Base-by-base conservation (phyloP, 2,113 vertebrate genomes). In the Manacus vitellinus region DNA sequence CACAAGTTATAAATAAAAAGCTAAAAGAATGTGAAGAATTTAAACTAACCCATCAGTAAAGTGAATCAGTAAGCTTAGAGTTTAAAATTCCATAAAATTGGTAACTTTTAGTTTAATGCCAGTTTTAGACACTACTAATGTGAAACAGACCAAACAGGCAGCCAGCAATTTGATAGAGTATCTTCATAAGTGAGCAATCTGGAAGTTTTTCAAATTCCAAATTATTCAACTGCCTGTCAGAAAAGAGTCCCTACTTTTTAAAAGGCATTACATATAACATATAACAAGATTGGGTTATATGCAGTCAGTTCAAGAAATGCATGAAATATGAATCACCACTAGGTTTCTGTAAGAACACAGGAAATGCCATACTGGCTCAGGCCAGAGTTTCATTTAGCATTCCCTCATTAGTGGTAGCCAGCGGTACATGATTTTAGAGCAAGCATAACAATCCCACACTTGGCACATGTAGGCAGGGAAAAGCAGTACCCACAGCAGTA, bases 11-110 rank as follows among this genome's bases (percentile, higher is more conserved):
- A 85, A 77, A 71, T 25, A 2, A 82, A 85, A 94, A 94, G 35
- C 44, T 63, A 46, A 78, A 92, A 90, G 65, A 89, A 95, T 49
- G 33, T 46, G 37, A 90, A 86, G 92, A 94, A 96, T 94, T 95
- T 93, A 74, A 70, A 77, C 25, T 30, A 89, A 95, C 28, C 17
- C 52, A 92, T 86, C 76, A 56, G 52, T 77, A 49, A 14, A 86
- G 52, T 25, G 59, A 84, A 74, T 91, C 44, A 49, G 31, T 80
- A 86, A 88, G 27, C 68, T 96, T 39, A 41, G 59, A 77, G 47
- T 67, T 88, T 88, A 72, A 75, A 93, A 86, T 52, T 59, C 68
- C 72, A 54, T 75, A 47, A 94, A 78, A 88, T 8, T 74, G 52
- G 78, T 83, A 66, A n/a, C 56, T 55, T 72, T 74, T 27, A 67